Base-by-base conservation (phyloP, 1,140 invertebrate genomes). In the Ptiloglossa arizonensis region DNA sequence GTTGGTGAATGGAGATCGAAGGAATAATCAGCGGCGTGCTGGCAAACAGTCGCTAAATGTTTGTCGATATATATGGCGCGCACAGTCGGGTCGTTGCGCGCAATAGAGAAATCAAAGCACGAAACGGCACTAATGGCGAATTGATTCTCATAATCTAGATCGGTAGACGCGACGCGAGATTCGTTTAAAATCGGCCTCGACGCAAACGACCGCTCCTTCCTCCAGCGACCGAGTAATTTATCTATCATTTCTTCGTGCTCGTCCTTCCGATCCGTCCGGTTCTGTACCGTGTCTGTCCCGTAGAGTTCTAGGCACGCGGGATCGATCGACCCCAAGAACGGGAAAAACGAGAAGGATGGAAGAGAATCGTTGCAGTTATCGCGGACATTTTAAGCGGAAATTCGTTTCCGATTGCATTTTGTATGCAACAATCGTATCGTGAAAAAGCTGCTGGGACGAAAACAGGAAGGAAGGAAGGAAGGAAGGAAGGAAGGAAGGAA, bases 1-100 rank as follows among this genome's bases (percentile, higher is more conserved):
- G 13, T 56, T 44, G 63, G 32, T 66, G 50, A 57, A 46, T 1
- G 48, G 44, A 8, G 22, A 56, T 54, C 54, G 50, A 1, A n/a
- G 29, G 70, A 63, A 68, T 85, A 85, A 86, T 86, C 75, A 75
- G 80, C 74, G 79, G 44, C n/a, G 13, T 52, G 72, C 64, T 80
- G 52, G 68, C 69, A 72, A 77, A 68, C 69, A 72, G 56, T 66
- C 57, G 72, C 11, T 56, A 71, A 81, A 83, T 78, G 82, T 85
- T 84, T 68, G 24, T 27, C 78, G 68, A 78, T 80, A 81, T 77
- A 76, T 73, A 46, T 50, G 19, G 22, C 41, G 32, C 9, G 32
- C 19, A 32, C 13, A 2, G 19, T 9, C n/a, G 62, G 29, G 24
- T 1, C 24, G 64, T 57, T 50, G 24, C 38, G 64, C 44, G 52